Evolutionary conservation across 2,113 vertebrate species (phyloP), one percentile per base, ranked within the genome.

Genomic region (Equus quagga): DNA sequence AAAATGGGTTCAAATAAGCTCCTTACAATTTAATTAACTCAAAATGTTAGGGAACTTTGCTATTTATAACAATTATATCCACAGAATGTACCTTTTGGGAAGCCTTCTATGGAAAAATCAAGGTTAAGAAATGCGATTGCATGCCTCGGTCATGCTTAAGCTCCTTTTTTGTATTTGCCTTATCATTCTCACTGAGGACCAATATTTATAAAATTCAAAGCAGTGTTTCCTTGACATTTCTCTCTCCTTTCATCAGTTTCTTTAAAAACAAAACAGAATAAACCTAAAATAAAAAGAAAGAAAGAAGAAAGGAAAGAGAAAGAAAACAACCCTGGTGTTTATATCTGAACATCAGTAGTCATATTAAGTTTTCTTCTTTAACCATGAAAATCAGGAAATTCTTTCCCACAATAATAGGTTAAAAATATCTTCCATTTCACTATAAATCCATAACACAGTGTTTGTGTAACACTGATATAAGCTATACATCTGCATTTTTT

Each of bases 181-280:
- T 56, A 83, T 31, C 24, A 28, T 41, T 49, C 7, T 79, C 56
- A 94, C 4, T 56, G 11, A 44, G 21, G 28, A 44, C 19, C 28
- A 83, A 60, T 15, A 26, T 87, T 79, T 85, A 46, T 54, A 87
- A 82, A 91, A 31, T 18, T 89, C 49, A 73, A 89, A 33, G 6
- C 21, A 56, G 4, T 92, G 56, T 58, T 51, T 95, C 28, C n/a
- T 83, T 95, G 49, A 86, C 56, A 96, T 85, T 97, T 93, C 67
- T 81, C 70, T 95, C 70, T 95, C n/a, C 67, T 91, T 89, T 89
- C 46, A 87, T 58, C 51, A 76, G 41, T 17, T 78, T 96, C n/a
- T 92, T 94, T 90, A 65, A 83, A 92, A 88, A 60, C 24, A 94
- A 83, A 84, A 93, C 3, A 9, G 28, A 88, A 89, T 1, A 21